Evolutionary conservation across 2,888 invertebrate genomes (phyloP).

Genomic region (Omphaloscelis lunosa): DNA sequence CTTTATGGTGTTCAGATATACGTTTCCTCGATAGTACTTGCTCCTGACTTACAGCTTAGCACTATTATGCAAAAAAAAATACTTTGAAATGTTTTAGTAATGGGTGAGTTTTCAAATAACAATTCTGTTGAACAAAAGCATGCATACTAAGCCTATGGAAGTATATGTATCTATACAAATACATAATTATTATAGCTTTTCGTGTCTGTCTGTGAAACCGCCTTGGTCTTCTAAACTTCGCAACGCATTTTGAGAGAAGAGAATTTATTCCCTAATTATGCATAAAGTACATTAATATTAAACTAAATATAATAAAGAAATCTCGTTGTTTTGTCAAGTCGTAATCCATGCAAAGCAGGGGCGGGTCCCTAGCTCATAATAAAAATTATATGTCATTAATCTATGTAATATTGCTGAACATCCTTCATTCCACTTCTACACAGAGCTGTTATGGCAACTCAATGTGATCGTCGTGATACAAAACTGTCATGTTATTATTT

Average conservation of each 20-base stretch:
- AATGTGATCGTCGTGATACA: slow-evolving; percentile 51
- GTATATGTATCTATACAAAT: background rate
- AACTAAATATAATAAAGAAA: background rate
- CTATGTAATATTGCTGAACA: slow-evolving; percentile 37
- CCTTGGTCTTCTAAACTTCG: background rate
- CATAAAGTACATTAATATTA: background rate
- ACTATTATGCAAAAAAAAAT: background rate
- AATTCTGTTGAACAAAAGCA: slow-evolving; percentile 7
- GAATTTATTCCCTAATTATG: background rate
- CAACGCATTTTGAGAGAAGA: background rate
- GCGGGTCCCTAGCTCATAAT: no score
- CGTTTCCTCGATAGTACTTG: no score
- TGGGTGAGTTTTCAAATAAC: background rate
- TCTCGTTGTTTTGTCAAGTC: background rate
- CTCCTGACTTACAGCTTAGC: background rate
- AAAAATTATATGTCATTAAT: slow-evolving; percentile 8
- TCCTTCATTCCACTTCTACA: slow-evolving; percentile 59
- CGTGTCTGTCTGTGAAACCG: background rate
- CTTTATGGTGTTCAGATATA: no score
- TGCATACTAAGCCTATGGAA: background rate
- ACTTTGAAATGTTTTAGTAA: background rate
- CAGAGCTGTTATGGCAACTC: slow-evolving; percentile 63
- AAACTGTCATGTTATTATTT: slow-evolving; percentile 61
- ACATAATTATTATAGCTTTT: background rate
- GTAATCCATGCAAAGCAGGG: no score